A percentile compares a stretch with the other conserved stretches of the same genome.
Conservation (phyloP, 1,140 invertebrate genomes). For the Drosophila funebris region DNA sequence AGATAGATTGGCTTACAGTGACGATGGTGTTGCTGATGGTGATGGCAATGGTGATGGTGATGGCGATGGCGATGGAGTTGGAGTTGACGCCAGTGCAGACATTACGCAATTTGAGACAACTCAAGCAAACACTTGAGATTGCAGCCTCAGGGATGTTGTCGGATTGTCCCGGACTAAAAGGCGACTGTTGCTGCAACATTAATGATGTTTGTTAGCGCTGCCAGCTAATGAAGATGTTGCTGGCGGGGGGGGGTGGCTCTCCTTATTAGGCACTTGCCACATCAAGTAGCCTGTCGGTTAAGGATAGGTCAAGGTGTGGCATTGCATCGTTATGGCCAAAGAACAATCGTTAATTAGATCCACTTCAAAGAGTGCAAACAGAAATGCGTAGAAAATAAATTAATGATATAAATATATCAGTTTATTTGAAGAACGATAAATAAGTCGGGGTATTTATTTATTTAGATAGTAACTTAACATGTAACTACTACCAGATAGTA, state of each 20-base stretch:
- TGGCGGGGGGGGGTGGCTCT: background rate
- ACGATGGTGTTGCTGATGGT: slow-evolving; percentile 7
- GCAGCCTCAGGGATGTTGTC: slow-evolving; percentile 20
- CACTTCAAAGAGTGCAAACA: background rate
- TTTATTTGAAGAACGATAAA: background rate
- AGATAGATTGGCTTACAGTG: slow-evolving; percentile 66
- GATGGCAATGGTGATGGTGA: background rate
- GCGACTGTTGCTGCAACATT: slow-evolving; percentile 41
- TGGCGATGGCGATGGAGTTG: slow-evolving; percentile 36
- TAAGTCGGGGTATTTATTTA: background rate
- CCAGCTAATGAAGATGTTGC: slow-evolving; percentile 50
- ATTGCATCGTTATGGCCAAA: background rate
- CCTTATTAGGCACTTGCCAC: background rate
- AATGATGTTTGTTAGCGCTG: slow-evolving; percentile 30
- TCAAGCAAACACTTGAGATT: slow-evolving; percentile 68
- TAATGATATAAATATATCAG: too few species aligned
- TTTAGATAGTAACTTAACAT: background rate
- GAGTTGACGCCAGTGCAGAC: slow-evolving; percentile 42
- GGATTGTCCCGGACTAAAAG: background rate
- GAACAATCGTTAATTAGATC: background rate
- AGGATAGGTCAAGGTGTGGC: slow-evolving; percentile 43
- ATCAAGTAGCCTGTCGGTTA: slow-evolving; percentile 16
- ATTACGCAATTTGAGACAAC: slow-evolving; percentile 76
- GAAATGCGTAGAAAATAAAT: background rate
- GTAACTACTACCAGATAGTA: background rate